These are phyloP conservation scores for Euphonia xanthogaster DNA, from an alignment of 2,797 vertebrate genomes.

Conservation along the genomic window DNA sequence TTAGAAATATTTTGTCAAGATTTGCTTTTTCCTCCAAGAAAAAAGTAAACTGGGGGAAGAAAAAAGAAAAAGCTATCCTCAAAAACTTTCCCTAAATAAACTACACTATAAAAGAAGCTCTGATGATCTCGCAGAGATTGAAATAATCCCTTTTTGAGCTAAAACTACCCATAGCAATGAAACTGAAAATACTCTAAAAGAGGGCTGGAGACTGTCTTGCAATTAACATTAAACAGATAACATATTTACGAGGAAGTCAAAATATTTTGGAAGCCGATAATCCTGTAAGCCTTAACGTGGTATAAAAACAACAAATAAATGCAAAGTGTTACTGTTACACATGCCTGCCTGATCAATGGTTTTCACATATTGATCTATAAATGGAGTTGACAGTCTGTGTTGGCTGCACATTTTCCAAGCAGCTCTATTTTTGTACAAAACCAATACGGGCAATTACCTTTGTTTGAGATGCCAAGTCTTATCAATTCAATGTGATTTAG, in stretches of 20 bases:
- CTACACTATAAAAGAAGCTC: constrained; percentile 61
- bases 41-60: not conserved
- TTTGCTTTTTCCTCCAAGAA: constrained; percentile 19
- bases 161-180: constrained; percentile 73
- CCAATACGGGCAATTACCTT: constrained; percentile 84
- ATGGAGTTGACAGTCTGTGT: constrained; percentile 82
- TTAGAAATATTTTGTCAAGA: constrained; percentile 38
- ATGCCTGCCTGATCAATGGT: constrained; percentile 83
- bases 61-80: not conserved
- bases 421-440: constrained; percentile 82
- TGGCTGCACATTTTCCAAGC: constrained; percentile 82
- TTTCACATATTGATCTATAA: constrained; percentile 84
- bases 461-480: constrained; percentile 83
- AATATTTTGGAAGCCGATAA: constrained; percentile 83
- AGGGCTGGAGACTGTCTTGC: constrained; percentile 74
- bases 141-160: constrained; percentile 76
- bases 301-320: constrained; percentile 83
- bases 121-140: constrained; percentile 69
- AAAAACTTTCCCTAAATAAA: constrained; percentile 63
- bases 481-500: constrained; percentile 83
- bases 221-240: constrained; percentile 82
- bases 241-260: constrained; percentile 82
- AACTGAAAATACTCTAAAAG: constrained; percentile 73
- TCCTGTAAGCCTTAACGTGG: constrained; percentile 79
- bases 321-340: constrained; percentile 82